These are phyloP conservation scores for Sander vitreus DNA, from an alignment of 2,113 vertebrate species.

Conservation along the genomic window DNA sequence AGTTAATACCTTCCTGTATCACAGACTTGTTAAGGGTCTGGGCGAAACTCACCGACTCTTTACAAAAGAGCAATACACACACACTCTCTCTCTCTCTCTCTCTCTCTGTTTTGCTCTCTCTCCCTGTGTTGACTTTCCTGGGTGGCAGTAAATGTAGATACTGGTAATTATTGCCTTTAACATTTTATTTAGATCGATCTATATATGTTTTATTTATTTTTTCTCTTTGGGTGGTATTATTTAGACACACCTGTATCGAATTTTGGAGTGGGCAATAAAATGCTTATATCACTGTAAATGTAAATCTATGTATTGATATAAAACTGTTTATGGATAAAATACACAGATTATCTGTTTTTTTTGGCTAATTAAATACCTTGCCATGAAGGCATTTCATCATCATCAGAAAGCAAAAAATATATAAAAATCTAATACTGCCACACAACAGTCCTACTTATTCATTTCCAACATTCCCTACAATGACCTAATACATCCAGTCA, in stretches of 20 bases:
- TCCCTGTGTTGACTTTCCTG: conserved; percentile 12
- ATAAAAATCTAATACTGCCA: neutral
- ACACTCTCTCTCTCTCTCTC: neutral
- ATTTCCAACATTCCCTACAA: neutral
- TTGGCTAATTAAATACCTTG: neutral
- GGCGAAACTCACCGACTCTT: conserved; percentile 64
- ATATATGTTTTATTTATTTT: neutral
- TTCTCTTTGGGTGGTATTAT: conserved; percentile 5
- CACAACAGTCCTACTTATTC: neutral
- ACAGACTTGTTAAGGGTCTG: conserved; percentile 76
- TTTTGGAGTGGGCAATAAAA: neutral
- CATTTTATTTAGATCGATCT: neutral
- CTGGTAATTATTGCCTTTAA: conserved; percentile 30
- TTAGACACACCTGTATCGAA: neutral
- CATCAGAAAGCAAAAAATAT: neutral
- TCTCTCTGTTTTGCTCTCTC: conserved; percentile 16
- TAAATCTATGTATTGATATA: neutral
- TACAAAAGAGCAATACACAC: conserved; percentile 53
- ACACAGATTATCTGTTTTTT: neutral
- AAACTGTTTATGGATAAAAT: neutral
- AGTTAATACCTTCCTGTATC: conserved; percentile 80
- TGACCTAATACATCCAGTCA: neutral
- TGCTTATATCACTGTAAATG: neutral
- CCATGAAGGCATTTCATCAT: neutral
- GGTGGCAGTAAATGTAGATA: conserved; percentile 45